These are phyloP conservation scores for Scaptomyza caliginosa DNA, from an alignment of 2,888 invertebrate genomes.

Conservation along the genomic window DNA sequence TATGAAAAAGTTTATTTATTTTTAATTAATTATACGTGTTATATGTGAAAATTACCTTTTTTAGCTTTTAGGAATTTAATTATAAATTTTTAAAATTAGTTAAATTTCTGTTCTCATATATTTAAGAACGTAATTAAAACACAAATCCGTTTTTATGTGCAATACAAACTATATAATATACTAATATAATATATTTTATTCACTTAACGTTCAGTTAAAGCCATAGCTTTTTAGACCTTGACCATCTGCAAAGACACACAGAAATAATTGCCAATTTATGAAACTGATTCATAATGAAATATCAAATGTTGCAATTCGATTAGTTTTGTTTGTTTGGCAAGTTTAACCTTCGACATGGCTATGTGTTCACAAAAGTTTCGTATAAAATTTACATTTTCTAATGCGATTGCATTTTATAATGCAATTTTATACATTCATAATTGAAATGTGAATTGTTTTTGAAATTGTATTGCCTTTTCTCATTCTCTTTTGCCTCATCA, in stretches of 20 bases:
- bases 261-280: conserved; percentile 26
- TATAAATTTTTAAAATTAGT: neutral
- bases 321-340: neutral
- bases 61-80: conserved; percentile 13
- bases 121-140: conserved; percentile 4
- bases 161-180: no score
- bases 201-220: conserved; percentile 6
- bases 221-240: no score
- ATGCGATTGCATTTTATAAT: neutral
- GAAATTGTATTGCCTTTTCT: neutral
- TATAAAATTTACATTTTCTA: neutral
- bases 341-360: neutral
- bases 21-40: conserved; percentile 47
- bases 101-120: neutral
- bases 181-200: neutral
- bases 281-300: neutral
- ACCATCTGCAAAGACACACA: neutral
- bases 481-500: neutral
- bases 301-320: neutral
- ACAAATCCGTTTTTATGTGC: no score
- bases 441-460: neutral
- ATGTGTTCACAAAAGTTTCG: neutral
- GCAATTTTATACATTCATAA: neutral
- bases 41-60: conserved; percentile 11
- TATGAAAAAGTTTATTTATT: conserved; percentile 11